A percentile compares a stretch with the other conserved stretches of the same genome.
phyloP scores from a whole-genome alignment of 2,888 invertebrate species.

The Hesperia comma region DNA sequence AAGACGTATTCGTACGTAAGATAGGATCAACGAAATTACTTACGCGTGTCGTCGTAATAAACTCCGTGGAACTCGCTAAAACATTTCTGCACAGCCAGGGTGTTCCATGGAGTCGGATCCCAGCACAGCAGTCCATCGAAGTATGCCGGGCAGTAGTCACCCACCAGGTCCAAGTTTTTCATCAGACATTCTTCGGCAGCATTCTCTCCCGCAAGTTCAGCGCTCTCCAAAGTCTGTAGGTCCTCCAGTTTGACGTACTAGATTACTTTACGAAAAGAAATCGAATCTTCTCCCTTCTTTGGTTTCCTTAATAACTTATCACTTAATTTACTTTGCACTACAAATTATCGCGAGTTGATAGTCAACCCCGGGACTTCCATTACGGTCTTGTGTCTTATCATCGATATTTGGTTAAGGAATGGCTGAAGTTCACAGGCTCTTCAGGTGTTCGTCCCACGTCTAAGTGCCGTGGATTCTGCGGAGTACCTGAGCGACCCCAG shows the following conservation, averaged over 20 bases:
- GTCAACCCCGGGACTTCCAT: constrained; percentile 50
- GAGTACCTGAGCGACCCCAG: constrained; percentile 62
- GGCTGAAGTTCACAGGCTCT: constrained; percentile 30
- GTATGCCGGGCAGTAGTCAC: constrained; percentile 85
- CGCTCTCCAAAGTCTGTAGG: constrained; percentile 68
- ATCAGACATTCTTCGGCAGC: constrained; percentile 70
- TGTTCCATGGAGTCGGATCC: constrained; percentile 90
- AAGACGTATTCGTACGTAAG: constrained; percentile 5
- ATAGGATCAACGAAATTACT: constrained; percentile 72
- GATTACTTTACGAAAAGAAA: constrained; percentile 46
- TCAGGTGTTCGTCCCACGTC: constrained; percentile 61
- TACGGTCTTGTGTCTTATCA: constrained; percentile 42
- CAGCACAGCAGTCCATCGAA: constrained; percentile 93
- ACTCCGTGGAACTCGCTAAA: constrained; percentile 91
- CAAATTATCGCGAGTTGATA: constrained; percentile 29
- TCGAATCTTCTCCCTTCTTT: constrained; percentile 52
- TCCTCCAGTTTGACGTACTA: constrained; percentile 78
- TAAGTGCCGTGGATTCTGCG: constrained; percentile 64
- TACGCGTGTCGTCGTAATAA: constrained; percentile 91
- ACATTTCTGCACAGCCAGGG: constrained; percentile 89
- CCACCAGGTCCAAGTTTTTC: constrained; percentile 58
- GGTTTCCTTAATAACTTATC: constrained; percentile 49
- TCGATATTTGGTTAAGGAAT: constrained; percentile 29
- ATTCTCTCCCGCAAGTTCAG: constrained; percentile 67
- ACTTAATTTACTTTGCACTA: constrained; percentile 39